phyloP scores from a whole-genome alignment of 2,113 vertebrate species.

The Sebastes schlegelii region DNA sequence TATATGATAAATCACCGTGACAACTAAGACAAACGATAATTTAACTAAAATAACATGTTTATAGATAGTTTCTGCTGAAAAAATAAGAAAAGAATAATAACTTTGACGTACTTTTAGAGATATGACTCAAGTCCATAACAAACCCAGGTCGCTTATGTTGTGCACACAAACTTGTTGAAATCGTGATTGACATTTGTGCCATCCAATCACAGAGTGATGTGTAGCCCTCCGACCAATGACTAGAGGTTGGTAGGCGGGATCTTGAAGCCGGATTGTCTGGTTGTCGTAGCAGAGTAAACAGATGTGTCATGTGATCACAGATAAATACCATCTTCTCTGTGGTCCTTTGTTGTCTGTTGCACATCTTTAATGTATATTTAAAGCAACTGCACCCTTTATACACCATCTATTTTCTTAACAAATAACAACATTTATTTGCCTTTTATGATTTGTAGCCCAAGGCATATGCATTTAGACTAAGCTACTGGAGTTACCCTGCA shows the following conservation, averaged over 20 bases:
- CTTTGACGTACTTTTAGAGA: slow-evolving; percentile 77
- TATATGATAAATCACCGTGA: neutral
- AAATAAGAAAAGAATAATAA: slow-evolving; percentile 37
- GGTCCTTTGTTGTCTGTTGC: neutral
- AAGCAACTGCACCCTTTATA: neutral
- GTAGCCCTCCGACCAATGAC: slow-evolving; percentile 37
- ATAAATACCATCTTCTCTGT: slow-evolving; percentile 13
- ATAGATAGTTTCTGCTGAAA: neutral
- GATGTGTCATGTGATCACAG: slow-evolving; percentile 67
- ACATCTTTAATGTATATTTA: neutral
- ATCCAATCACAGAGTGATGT: slow-evolving; percentile 39
- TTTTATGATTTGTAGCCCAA: neutral
- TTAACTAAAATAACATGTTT: neutral
- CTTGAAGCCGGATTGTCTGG: neutral
- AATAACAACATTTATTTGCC: neutral
- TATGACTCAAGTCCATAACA: slow-evolving; percentile 64
- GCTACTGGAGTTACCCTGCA: too few species aligned
- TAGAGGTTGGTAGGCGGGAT: slow-evolving; percentile 38
- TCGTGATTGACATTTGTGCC: slow-evolving; percentile 11
- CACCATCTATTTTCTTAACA: neutral
- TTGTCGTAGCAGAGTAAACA: slow-evolving; percentile 65
- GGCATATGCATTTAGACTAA: too few species aligned
- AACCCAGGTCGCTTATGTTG: slow-evolving; percentile 34
- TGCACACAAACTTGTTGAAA: slow-evolving; percentile 54
- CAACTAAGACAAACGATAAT: neutral